Percentiles rank a stretch among this genome's conserved stretches.
Evolutionary conservation across 2,113 vertebrate species (phyloP).

Genomic region (Beaufortia kweichowensis): DNA sequence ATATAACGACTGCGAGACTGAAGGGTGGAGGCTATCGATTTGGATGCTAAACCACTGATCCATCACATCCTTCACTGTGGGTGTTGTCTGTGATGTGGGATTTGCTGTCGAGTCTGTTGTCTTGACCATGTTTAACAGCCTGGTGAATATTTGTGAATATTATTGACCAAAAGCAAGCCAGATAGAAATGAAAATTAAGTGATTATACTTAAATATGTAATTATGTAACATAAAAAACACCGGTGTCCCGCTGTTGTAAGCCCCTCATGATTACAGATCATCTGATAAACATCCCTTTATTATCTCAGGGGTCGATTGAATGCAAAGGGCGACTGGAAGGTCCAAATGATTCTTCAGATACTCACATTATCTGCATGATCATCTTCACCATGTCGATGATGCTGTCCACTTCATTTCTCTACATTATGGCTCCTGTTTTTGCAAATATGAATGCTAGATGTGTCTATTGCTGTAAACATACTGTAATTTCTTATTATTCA

Average conservation of each 20-base stretch:
- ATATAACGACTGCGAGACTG: constrained; percentile 10
- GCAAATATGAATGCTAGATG: no score
- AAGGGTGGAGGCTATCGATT: constrained; percentile 6
- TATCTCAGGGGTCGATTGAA: constrained; percentile 36
- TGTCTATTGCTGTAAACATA: no score
- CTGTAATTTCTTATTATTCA: neutral
- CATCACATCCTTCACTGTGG: constrained; percentile 25
- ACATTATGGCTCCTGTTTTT: no score
- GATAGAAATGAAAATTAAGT: neutral
- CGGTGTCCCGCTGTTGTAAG: neutral
- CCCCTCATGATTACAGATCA: constrained; percentile 9
- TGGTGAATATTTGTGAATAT: neutral
- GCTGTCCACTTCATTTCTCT: neutral
- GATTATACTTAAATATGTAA: neutral
- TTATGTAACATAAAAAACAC: neutral
- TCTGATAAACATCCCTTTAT: constrained; percentile 38
- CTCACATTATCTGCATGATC: neutral
- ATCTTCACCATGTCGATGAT: neutral
- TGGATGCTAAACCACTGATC: constrained; percentile 14
- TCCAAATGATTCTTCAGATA: constrained; percentile 7
- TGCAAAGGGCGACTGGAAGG: neutral
- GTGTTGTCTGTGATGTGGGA: constrained; percentile 5
- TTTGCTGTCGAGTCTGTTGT: constrained; percentile 11
- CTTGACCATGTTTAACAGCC: constrained; percentile 3
- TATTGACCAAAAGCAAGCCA: neutral